Conservation (phyloP, 2,797 vertebrate genomes). For the Miichthys miiuy region DNA sequence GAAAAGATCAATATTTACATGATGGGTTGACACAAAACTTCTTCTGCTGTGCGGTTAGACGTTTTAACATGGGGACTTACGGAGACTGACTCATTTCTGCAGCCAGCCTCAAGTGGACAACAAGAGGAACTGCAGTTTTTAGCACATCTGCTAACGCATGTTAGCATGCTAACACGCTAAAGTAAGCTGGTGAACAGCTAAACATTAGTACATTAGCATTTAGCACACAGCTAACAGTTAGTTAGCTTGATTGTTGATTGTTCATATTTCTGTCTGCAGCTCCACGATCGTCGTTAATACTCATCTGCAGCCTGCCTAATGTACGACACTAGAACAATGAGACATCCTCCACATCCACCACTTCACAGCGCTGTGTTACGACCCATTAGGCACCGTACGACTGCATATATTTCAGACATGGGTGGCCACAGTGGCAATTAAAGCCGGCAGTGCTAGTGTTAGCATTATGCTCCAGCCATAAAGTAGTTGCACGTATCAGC, state of each 20-base stretch:
- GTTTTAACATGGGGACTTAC: too few species aligned
- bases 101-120: too few species aligned
- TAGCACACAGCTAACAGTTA: too few species aligned
- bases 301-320: too few species aligned
- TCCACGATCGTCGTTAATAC: too few species aligned
- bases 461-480: constrained; percentile 44
- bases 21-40: not conserved
- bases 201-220: not conserved
- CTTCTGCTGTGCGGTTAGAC: too few species aligned
- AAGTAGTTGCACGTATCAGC: constrained; percentile 57
- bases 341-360: too few species aligned
- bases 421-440: constrained; percentile 56
- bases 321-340: too few species aligned
- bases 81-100: too few species aligned
- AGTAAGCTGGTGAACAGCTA: not conserved
- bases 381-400: constrained; percentile 57
- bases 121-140: too few species aligned
- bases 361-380: constrained; percentile 25
- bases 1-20: not conserved
- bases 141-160: not conserved
- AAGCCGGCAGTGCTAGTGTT: constrained; percentile 40
- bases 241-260: not conserved
- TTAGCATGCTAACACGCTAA: not conserved
- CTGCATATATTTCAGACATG: constrained; percentile 57
- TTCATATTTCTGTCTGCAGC: constrained; percentile 1